Base-by-base conservation (phyloP, 2,113 vertebrate species). In the Zosterops hypoxanthus region DNA sequence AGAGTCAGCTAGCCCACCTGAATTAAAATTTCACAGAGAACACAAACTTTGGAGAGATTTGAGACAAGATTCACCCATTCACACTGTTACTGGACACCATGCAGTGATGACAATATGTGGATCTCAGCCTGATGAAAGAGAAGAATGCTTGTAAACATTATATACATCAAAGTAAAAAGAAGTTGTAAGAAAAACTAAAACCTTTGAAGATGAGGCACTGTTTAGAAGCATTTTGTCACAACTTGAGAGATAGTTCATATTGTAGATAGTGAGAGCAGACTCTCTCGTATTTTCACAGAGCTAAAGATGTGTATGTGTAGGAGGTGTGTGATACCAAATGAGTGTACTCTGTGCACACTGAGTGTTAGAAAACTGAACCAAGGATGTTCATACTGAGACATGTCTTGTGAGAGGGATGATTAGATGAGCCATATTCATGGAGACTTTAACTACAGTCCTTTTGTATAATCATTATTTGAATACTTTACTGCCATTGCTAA, bases 271-370 rank as follows among this genome's bases (percentile, higher is more conserved):
- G n/a, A 73, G 34, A 83, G 11, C 28, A 94, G 31, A 46, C 8
- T 66, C 9, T 46, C 52, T 42, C 52, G 9, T 57, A 26, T 81
- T 81, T 82, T 76, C 55, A 41, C 15, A 53, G 22, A 65, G 8
- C 1, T 1, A 41, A 75, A 59, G 47, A 75, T 0, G 0, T 28
- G 25, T 14, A 4, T 64, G 19, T 49, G 17, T 56, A 28, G 72
- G 44, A 60, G 19, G 12, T 68, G 12, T 53, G 18, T 61, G 36
- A 66, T 31, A 28, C 18, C 44, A 49, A 39, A 2, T 26, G 20
- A 2, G 0, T 52, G 5, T 36, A 25, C 80, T 88, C 41, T 39
- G 25, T 31, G 28, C n/a, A 81, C 13, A 15, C 8, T 23, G 11
- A 46, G 11, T 34, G 6, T 28, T 59, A 53, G 57, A 76, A 71